Evolutionary conservation across 2,888 invertebrate genomes (phyloP).

Genomic region (Eristalinus sepulchralis): DNA sequence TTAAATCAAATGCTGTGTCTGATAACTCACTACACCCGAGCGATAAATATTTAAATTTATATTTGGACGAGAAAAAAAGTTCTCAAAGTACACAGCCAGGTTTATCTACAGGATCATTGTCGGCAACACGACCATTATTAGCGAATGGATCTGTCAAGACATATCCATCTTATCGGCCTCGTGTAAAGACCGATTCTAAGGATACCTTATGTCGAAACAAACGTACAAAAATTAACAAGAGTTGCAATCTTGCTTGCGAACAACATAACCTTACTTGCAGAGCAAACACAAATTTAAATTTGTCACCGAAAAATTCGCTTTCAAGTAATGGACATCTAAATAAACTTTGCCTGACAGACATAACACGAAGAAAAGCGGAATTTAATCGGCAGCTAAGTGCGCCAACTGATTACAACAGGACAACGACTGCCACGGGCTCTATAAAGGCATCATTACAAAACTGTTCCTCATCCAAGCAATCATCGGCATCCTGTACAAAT

Average conservation of each 20-base stretch:
- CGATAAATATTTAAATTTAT: constrained; percentile 79
- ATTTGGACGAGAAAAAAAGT: constrained; percentile 79
- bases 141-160: constrained; percentile 79
- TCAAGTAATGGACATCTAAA: constrained; percentile 80
- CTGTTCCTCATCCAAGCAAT: constrained; percentile 78
- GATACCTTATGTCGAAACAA: constrained; percentile 74
- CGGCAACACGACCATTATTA: constrained; percentile 74
- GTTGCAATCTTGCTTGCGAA: constrained; percentile 78
- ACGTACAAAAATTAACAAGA: constrained; percentile 78
- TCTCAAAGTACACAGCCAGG: constrained; percentile 71
- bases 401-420: constrained; percentile 77
- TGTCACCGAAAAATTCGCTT: constrained; percentile 78
- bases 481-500: constrained; percentile 80
- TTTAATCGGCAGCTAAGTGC: constrained; percentile 81
- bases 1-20: constrained; percentile 80
- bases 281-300: constrained; percentile 74
- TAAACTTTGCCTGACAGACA: constrained; percentile 79
- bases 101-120: constrained; percentile 75
- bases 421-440: constrained; percentile 71
- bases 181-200: constrained; percentile 79
- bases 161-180: constrained; percentile 78
- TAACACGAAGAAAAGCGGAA: constrained; percentile 79
- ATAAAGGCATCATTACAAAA: constrained; percentile 76
- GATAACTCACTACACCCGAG: constrained; percentile 80
- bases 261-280: constrained; percentile 77